Conservation (phyloP, 30 jellyfish, hydroid and myxozoan genomes). For the Aurelia sp. region DNA sequence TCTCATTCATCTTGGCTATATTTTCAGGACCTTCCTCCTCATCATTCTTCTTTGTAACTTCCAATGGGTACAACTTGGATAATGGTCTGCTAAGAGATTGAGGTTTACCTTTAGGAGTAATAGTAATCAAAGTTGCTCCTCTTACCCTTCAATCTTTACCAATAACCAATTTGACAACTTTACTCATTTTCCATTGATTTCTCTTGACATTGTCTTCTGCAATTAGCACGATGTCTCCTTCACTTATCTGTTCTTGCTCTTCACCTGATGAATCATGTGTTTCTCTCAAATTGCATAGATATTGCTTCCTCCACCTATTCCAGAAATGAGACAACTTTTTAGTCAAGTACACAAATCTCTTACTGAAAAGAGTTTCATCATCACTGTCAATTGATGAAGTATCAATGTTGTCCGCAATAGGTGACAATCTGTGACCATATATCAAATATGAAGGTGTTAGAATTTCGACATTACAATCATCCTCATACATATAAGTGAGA, state of each 20-base stretch:
- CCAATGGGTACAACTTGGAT: slow-evolving; percentile 13
- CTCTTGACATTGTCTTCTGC: slow-evolving; percentile 39
- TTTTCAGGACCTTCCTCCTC: neutral
- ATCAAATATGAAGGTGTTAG: slow-evolving; percentile 39
- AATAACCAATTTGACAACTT: slow-evolving; percentile 10
- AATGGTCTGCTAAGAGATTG: slow-evolving; percentile 18
- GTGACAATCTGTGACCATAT: slow-evolving; percentile 9
- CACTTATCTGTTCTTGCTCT: neutral
- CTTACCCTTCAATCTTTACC: slow-evolving; percentile 42
- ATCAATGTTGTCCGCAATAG: neutral
- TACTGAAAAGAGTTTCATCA: slow-evolving; percentile 8
- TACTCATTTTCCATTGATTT: slow-evolving; percentile 35
- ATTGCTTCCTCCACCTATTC: slow-evolving; percentile 59
- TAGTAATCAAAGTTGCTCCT: slow-evolving; percentile 39
- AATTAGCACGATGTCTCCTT: slow-evolving; percentile 39
- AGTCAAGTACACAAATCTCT: slow-evolving; percentile 9
- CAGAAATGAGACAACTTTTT: slow-evolving; percentile 35
- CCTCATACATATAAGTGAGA: neutral
- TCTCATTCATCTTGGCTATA: neutral
- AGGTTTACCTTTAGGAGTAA: slow-evolving; percentile 7
- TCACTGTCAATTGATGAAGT: neutral
- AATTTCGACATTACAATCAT: slow-evolving; percentile 9
- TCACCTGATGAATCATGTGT: slow-evolving; percentile 3
- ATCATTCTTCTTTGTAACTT: neutral
- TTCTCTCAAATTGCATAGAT: slow-evolving; percentile 52